A percentile compares a stretch with the other conserved stretches of the same genome.
Conservation (phyloP, 2,888 invertebrate species). For the Drosophila stalkeri region DNA sequence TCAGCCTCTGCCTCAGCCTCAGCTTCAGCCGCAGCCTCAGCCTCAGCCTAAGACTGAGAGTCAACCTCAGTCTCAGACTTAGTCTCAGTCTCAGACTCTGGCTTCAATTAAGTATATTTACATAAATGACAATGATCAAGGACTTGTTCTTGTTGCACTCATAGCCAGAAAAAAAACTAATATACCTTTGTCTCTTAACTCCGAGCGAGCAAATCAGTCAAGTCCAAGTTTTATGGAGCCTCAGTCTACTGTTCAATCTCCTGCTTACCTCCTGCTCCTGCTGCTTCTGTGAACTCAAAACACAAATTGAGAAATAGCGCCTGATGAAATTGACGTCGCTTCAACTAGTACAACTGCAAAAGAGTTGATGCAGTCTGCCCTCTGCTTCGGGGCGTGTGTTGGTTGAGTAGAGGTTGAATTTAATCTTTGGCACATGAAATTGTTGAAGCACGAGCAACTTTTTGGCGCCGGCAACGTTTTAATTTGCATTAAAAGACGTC, state of each 20-base stretch:
- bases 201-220: too few relatives aligned
- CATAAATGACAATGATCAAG: too few relatives aligned
- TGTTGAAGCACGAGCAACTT: constrained; percentile 57
- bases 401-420: constrained; percentile 36
- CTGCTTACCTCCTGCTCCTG: too few relatives aligned
- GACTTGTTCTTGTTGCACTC: not conserved
- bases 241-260: not conserved
- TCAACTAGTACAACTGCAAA: constrained; percentile 18
- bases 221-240: not conserved
- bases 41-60: too few relatives aligned
- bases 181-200: not conserved
- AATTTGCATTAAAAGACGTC: constrained; percentile 76
- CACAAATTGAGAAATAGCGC: constrained; percentile 25
- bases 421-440: constrained; percentile 60
- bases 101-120: too few relatives aligned
- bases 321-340: constrained; percentile 17
- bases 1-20: too few relatives aligned
- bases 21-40: too few relatives aligned
- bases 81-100: too few relatives aligned
- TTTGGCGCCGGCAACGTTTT: constrained; percentile 69
- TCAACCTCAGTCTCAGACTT: too few relatives aligned
- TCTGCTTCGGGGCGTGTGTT: not conserved
- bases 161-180: not conserved
- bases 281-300: constrained; percentile 5
- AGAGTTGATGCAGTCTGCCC: constrained; percentile 32